A percentile compares a stretch with the other conserved stretches of the same genome.
phyloP scores from a whole-genome alignment of 1,140 invertebrate genomes.

The Psix sp. region DNA sequence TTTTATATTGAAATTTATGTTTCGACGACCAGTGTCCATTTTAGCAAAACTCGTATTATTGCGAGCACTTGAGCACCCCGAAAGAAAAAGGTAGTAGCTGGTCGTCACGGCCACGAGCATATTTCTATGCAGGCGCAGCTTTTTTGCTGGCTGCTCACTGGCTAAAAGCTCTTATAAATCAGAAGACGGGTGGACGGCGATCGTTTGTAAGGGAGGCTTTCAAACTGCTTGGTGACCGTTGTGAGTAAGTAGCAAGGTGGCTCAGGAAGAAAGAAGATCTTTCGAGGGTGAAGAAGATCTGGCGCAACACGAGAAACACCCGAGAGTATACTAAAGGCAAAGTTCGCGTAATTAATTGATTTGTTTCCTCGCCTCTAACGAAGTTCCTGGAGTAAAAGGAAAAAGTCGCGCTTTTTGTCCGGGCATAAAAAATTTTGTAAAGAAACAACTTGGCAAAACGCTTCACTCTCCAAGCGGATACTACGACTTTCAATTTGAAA shows the following conservation, averaged over 20 bases:
- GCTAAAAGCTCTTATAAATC: conserved; percentile 76
- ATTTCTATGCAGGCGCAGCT: conserved; percentile 66
- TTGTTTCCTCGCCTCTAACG: conserved; percentile 61
- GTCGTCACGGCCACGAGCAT: conserved; percentile 59
- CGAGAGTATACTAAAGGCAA: conserved; percentile 49
- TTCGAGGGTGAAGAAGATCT: conserved; percentile 48
- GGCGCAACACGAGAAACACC: conserved; percentile 39
- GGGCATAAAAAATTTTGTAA: conserved; percentile 35
- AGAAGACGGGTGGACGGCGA: conserved; percentile 69
- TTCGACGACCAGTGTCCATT: conserved; percentile 45
- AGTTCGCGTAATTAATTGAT: conserved; percentile 65
- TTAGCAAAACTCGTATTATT: conserved; percentile 30
- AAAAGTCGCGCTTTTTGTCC: conserved; percentile 35
- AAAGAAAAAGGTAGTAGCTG: conserved; percentile 49
- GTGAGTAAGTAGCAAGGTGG: conserved; percentile 51
- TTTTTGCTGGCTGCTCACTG: conserved; percentile 66
- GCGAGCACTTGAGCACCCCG: conserved; percentile 27
- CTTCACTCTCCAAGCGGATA: conserved; percentile 3
- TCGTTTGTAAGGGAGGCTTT: conserved; percentile 69
- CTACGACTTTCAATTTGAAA: conserved; percentile 29
- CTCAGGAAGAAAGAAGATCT: conserved; percentile 55
- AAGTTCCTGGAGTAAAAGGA: conserved; percentile 47
- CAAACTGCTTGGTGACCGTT: conserved; percentile 64
- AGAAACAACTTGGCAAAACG: conserved; percentile 46
- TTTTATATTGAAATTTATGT: conserved; percentile 51